Base-by-base conservation (phyloP, 2,113 vertebrate species). In the Hystrix cristata region DNA sequence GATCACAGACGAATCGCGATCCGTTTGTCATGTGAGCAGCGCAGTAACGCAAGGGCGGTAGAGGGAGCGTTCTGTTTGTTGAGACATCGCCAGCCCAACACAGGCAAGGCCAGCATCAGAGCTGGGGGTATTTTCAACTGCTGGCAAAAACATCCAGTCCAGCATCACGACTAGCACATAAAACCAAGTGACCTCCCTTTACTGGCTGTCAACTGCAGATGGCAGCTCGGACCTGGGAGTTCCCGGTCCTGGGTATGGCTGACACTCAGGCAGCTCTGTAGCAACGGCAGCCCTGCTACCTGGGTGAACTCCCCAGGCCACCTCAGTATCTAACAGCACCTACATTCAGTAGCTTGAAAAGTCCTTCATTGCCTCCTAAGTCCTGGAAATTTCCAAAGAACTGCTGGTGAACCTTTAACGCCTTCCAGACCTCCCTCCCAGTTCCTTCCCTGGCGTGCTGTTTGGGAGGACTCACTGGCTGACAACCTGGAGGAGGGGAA, bases 301-400 rank as follows among this genome's bases (percentile, higher is more conserved):
- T 15, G 46, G 18, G 25, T 10, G 34, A 29, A 21, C 79, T 11
- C 71, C 74, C 10, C 16, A 43, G 13, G 13, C n/a, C n/a, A 2
- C 57, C 11, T 1, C 9, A 21, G 10, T 1, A 11, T 10, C 31
- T 0, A 11, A 13, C 2, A 0, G 34, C n/a, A 4, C 15, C 79
- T 90, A 38, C 55, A 4, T 2, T 15, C 3, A 0, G 19, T 29
- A 18, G 7, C 43, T 57, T 4, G 23, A 53, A 81, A 90, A 55
- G 3, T 31, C 81, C 92, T 91, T 60, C 3, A 12, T 53, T 51
- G 53, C 46, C 53, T 51, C 62, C 85, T 14, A 59, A 31, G 15
- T 78, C 84, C 90, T 29, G 55, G 31, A 29, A 64, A 71, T n/a
- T 51, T 71, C 82, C 19, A 74, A 27, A 82, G n/a, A 55, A 53